Conservation (phyloP, 2,797 vertebrate genomes). For the Gobionotothen gibberifrons region DNA sequence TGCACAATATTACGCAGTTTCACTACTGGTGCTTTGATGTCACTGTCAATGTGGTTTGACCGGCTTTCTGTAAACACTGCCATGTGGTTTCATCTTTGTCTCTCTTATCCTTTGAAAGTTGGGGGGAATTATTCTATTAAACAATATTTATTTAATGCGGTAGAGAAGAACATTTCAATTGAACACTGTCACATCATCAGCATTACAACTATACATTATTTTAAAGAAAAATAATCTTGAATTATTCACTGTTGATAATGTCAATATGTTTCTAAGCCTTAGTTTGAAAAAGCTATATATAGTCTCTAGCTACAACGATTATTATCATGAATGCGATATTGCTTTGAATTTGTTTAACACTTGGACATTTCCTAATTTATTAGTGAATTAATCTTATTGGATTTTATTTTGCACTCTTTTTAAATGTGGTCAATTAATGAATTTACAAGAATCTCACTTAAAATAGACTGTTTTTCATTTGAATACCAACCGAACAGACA, state of each 20-base stretch:
- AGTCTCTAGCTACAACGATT: background rate
- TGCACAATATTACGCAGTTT: constrained; percentile 33
- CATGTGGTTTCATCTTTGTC: constrained; percentile 24
- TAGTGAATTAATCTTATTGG: too few species aligned
- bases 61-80: constrained; percentile 49
- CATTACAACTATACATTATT: background rate
- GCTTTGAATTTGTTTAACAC: background rate
- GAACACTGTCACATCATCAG: background rate
- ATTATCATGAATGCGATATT: background rate
- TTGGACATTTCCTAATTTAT: background rate
- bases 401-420: background rate
- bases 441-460: background rate
- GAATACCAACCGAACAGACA: background rate
- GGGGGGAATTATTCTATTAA: background rate
- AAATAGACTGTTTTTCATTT: background rate
- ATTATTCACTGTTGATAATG: background rate
- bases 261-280: background rate
- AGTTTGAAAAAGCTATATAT: background rate
- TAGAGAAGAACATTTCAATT: background rate
- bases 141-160: background rate
- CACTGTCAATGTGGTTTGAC: constrained; percentile 43
- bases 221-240: background rate
- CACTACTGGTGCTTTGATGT: background rate
- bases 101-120: constrained; percentile 1
- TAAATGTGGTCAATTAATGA: too few species aligned